These are phyloP conservation scores for Bos taurus DNA, from an alignment of 2,113 vertebrate species.

Conservation along the genomic window ARS-UCD2.0 NC_037345.1:14422501-14423000, in stretches of 20 bases:
- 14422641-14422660: background rate
- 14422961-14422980: background rate
- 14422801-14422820: background rate
- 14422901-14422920: background rate
- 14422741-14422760: background rate
- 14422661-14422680: background rate
- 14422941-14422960: background rate
- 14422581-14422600: background rate
- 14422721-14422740: background rate
- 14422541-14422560: background rate
- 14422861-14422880: background rate
- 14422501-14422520: background rate
- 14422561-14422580: background rate
- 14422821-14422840: background rate
- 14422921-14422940: background rate
- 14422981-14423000: background rate
- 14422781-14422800: background rate
- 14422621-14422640: background rate
- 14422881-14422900: background rate
- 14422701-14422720: background rate
- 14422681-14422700: background rate
- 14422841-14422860: background rate
- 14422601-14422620: background rate
- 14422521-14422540: background rate
- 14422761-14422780: background rate